Percentiles rank a stretch among this genome's conserved stretches.
Conservation (phyloP, 2,888 invertebrate species). For the Caenorhabditis angaria region DNA sequence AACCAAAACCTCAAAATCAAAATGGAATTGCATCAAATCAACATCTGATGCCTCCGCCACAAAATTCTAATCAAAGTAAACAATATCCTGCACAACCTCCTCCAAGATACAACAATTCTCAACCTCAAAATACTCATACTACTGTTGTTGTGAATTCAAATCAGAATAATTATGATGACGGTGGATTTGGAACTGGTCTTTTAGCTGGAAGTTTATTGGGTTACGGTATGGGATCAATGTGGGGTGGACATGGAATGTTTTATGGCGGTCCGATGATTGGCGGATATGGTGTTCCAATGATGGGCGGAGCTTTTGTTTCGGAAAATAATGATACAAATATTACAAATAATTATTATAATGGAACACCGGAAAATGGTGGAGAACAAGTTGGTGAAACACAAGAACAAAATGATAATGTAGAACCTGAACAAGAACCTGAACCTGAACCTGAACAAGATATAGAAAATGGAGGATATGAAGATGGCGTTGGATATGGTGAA, state of each 20-base stretch:
- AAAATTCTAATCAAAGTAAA: neutral
- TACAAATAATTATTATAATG: constrained; percentile 61
- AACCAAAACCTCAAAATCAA: constrained; percentile 7
- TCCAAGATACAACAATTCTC: neutral
- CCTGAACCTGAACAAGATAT: constrained; percentile 5
- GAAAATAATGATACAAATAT: constrained; percentile 66
- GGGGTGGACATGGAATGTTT: constrained; percentile 40
- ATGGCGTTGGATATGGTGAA: constrained; percentile 26
- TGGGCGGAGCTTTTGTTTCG: constrained; percentile 58
- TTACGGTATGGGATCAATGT: constrained; percentile 55
- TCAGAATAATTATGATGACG: constrained; percentile 5
- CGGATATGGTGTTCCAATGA: constrained; percentile 52
- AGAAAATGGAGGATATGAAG: neutral
- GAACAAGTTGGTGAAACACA: neutral
- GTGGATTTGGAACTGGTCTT: constrained; percentile 62
- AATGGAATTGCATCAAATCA: neutral
- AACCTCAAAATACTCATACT: constrained; percentile 32
- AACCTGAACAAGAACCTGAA: constrained; percentile 10
- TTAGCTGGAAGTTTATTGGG: constrained; percentile 62
- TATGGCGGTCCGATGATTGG: constrained; percentile 38
- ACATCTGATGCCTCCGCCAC: too few relatives aligned
- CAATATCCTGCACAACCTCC: neutral
- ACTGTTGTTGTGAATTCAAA: constrained; percentile 45
- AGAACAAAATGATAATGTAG: too few relatives aligned
- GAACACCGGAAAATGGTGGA: constrained; percentile 15